Evolutionary conservation across 2,113 vertebrate species (phyloP), one percentile per base, ranked within the genome.

Genomic region (Dissostichus mawsoni): DNA sequence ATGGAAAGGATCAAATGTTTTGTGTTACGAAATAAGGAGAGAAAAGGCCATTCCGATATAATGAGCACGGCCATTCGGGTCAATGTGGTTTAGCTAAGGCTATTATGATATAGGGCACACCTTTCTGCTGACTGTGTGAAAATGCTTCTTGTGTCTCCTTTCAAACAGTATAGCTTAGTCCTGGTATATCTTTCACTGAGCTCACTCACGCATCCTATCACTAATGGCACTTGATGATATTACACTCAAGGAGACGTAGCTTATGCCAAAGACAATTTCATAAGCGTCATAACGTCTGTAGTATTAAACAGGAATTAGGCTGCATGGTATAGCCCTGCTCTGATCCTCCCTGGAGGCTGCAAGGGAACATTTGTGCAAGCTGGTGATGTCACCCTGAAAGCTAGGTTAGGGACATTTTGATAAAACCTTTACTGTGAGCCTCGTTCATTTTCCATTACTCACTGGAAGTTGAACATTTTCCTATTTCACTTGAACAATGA

Each of bases 71-170:
- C 80, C 87, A 83, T 89, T 80, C 55, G 67, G 91, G 92, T 95
- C 92, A 93, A 51, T 8, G 71, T 72, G 73, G 85, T 90, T 91
- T 68, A 91, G 92, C 86, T 93, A 92, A 94, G 91, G 90, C 92
- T 94, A 93, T 94, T 95, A 92, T 90, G 80, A 88, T 85, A 90
- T 90, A 83, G 86, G 80, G 79, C 86, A 85, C 87, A 76, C 64
- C 78, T 87, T 86, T 90, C 78, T 94, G 94, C 94, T 95, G 94
- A 95, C 92, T 89, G 63, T 48, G 85, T 85, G 51, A 91, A 91
- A 29, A 93, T 74, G 57, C 73, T 78, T 63, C 76, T 75, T 36
- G 81, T 11, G 57, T 79, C 47, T 77, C 75, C 69, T 81, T 78
- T 4, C 52, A 72, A 41, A 80, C 75, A 64, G 65, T 83, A 41